Evolutionary conservation across 2,113 vertebrate genomes (phyloP).

Genomic region (Hippocampus mohnikei): DNA sequence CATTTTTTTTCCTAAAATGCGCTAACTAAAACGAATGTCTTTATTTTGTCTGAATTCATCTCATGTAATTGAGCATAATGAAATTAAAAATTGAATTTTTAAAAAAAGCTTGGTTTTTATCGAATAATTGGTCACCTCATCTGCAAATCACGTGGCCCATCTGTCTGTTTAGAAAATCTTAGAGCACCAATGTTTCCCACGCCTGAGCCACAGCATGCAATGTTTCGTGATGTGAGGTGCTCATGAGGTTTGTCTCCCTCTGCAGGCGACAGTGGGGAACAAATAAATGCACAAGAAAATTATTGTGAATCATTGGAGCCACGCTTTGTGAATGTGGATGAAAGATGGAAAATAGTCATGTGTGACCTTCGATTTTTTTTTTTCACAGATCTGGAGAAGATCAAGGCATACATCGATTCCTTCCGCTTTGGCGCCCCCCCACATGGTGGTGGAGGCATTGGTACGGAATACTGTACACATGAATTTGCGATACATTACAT

Average conservation of each 20-base stretch:
- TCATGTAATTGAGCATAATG: background rate
- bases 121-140: background rate
- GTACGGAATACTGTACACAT: conserved; percentile 61
- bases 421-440: conserved; percentile 96
- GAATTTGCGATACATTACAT: background rate
- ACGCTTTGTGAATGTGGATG: background rate
- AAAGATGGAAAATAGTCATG: background rate
- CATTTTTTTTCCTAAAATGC: background rate
- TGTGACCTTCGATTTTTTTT: background rate
- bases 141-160: background rate
- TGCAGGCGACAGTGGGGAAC: background rate
- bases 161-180: too few relatives aligned
- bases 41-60: background rate
- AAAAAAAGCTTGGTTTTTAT: too few relatives aligned
- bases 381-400: conserved; percentile 91
- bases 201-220: background rate
- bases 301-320: too few relatives aligned
- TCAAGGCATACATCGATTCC: conserved; percentile 95
- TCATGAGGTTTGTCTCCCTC: conserved; percentile 34
- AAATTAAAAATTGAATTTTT: background rate
- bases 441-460: conserved; percentile 95
- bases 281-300: background rate
- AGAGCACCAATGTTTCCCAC: too few relatives aligned
- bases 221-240: background rate
- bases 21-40: background rate